Conservation (phyloP, 1,140 invertebrate genomes). For the Pararge aegeria region DNA sequence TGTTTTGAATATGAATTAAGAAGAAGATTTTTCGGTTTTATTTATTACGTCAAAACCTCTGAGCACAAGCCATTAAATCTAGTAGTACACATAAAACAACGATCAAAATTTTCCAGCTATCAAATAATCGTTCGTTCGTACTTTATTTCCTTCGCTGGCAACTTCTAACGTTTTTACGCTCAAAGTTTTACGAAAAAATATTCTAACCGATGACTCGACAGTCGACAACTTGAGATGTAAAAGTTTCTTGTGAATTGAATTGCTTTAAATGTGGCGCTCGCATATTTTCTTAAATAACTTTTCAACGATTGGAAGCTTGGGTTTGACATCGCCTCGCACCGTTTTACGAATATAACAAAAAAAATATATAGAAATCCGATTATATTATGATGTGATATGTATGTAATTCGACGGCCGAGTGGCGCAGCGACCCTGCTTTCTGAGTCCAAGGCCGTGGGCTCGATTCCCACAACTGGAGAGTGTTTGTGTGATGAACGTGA, state of each 20-base stretch:
- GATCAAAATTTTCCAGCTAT: not conserved
- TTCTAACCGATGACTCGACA: constrained; percentile 6
- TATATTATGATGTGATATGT: too few relatives aligned
- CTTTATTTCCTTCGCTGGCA: not conserved
- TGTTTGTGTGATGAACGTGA: too few relatives aligned
- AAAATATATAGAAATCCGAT: too few relatives aligned
- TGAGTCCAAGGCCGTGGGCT: too few relatives aligned
- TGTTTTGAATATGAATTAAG: too few relatives aligned
- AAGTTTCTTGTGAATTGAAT: constrained; percentile 18
- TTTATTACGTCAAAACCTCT: too few relatives aligned
- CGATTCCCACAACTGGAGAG: too few relatives aligned
- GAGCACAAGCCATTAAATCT: not conserved
- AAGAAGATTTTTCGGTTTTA: too few relatives aligned
- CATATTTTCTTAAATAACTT: constrained; percentile 18
- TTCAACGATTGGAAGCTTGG: constrained; percentile 9
- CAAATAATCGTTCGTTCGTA: constrained; percentile 10
- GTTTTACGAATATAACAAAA: too few relatives aligned
- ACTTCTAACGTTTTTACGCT: constrained; percentile 7
- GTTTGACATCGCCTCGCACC: not conserved
- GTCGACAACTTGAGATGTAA: constrained; percentile 19
- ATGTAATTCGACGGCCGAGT: too few relatives aligned
- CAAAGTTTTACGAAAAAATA: constrained; percentile 6
- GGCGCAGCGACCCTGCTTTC: too few relatives aligned
- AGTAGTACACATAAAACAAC: not conserved
- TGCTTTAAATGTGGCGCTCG: constrained; percentile 5